Conservation (phyloP, 1,140 invertebrate genomes). For the Drosophila lowei region DNA sequence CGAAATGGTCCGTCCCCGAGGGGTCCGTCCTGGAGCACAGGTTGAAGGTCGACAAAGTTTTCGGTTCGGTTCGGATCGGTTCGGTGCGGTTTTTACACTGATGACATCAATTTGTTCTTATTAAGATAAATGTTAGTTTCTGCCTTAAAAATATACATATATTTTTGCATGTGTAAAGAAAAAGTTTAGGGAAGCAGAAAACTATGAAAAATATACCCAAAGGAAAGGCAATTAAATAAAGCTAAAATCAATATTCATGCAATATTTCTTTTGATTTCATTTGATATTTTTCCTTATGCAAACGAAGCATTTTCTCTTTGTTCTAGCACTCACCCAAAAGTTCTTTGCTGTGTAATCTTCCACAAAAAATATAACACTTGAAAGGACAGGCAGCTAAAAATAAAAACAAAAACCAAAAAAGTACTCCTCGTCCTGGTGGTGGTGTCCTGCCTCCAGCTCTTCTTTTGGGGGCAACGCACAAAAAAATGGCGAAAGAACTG, state of each 20-base stretch:
- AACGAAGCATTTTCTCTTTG: background rate
- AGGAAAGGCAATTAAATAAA: conserved; percentile 20
- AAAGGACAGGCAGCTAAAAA: conserved; percentile 10
- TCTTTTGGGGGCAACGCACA: conserved; percentile 1
- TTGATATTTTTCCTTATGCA: conserved; percentile 6
- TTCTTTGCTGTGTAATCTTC: conserved; percentile 39
- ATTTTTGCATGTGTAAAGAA: background rate
- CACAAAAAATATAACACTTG: conserved; percentile 40
- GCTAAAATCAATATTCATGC: too few species aligned
- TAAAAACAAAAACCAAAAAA: conserved; percentile 27
- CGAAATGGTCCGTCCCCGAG: conserved; percentile 12
- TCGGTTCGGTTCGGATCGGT: conserved; percentile 2
- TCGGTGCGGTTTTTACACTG: conserved; percentile 15
- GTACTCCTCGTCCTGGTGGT: conserved; percentile 38
- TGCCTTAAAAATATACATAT: background rate
- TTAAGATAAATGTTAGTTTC: conserved; percentile 28
- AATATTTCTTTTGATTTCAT: conserved; percentile 1
- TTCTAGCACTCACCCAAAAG: conserved; percentile 15
- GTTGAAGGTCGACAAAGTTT: conserved; percentile 38
- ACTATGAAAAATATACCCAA: conserved; percentile 1
- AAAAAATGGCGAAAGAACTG: conserved; percentile 16
- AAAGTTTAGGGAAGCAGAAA: too few species aligned
- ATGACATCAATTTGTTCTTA: conserved; percentile 50
- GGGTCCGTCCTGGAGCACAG: conserved; percentile 8
- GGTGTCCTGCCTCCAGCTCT: conserved; percentile 28